A percentile compares a stretch with the other conserved stretches of the same genome.
Evolutionary conservation across 2,113 vertebrate genomes (phyloP).

Genomic region (Oreochromis tanganicae): DNA sequence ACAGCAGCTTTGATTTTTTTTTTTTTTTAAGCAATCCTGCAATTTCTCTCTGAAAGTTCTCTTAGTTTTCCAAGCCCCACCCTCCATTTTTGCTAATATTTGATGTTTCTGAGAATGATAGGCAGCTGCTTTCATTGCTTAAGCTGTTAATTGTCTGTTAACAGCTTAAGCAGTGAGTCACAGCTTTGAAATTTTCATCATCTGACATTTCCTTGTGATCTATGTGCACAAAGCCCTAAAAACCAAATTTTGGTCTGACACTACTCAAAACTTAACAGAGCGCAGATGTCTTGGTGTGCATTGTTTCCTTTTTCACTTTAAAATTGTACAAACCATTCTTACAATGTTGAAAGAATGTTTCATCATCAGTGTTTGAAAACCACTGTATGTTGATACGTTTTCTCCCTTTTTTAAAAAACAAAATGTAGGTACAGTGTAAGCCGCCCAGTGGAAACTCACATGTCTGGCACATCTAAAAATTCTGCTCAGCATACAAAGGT

Average conservation of each 20-base stretch:
- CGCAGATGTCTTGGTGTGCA: background rate
- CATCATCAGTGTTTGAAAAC: background rate
- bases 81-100: background rate
- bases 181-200: background rate
- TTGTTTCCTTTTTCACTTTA: background rate
- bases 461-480: constrained; percentile 81
- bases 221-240: background rate
- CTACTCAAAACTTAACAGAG: background rate
- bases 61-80: background rate
- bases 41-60: background rate
- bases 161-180: background rate
- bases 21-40: background rate
- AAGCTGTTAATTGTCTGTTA: background rate
- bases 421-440: constrained; percentile 86
- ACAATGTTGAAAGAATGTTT: background rate
- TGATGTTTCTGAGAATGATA: background rate
- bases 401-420: background rate
- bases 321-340: background rate
- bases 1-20: background rate
- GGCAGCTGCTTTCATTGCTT: background rate
- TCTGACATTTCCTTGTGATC: background rate
- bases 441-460: constrained; percentile 87
- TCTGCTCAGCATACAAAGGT: constrained; percentile 83
- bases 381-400: background rate
- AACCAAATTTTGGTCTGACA: background rate